Conservation (phyloP, 2,113 vertebrate genomes). For the Notiomystis cincta region DNA sequence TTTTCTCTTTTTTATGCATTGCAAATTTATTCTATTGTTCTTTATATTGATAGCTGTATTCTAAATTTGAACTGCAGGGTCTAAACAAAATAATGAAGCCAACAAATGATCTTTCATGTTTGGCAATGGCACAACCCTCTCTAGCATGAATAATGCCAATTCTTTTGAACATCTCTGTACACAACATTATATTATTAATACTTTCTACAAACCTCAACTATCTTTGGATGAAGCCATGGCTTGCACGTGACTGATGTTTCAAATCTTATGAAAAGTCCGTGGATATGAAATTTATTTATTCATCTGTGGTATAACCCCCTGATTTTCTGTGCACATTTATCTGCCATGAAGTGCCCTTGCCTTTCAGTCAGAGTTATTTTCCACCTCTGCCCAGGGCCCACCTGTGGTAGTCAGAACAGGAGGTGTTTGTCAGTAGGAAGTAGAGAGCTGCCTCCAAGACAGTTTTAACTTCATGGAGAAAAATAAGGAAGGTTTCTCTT, state of each 20-base stretch:
- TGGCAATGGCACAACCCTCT: background rate
- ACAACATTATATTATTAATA: background rate
- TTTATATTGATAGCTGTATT: background rate
- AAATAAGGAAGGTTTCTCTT: background rate
- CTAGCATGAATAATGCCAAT: background rate
- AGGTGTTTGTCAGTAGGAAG: background rate
- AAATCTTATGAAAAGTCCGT: background rate
- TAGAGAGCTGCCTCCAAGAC: background rate
- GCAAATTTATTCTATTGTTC: background rate
- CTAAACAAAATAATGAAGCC: background rate
- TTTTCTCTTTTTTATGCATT: background rate
- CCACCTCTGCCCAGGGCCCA: background rate
- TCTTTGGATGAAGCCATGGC: background rate
- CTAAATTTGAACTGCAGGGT: background rate
- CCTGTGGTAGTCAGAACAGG: background rate
- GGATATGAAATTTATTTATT: background rate
- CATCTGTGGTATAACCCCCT: background rate
- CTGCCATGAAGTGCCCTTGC: background rate
- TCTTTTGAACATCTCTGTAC: background rate
- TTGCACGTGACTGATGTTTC: background rate
- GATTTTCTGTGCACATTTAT: background rate
- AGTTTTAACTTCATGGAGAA: background rate
- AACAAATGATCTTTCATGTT: background rate
- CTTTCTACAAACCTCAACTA: background rate
- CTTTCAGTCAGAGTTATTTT: background rate